Evolutionary conservation across 2,797 vertebrate species (phyloP).

Genomic region (Liasis olivaceus): DNA sequence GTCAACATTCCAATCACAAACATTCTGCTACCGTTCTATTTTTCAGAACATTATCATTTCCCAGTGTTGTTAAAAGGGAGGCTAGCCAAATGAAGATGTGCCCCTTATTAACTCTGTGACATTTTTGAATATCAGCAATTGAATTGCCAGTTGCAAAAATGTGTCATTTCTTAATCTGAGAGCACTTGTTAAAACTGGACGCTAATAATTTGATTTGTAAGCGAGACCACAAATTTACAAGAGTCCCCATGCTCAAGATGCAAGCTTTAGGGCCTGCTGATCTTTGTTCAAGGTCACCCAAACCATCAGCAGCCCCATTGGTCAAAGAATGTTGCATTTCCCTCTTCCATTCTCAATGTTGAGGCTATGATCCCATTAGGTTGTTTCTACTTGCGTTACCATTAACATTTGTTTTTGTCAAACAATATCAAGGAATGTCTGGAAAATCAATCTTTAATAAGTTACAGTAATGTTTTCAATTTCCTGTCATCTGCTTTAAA

Average conservation of each 20-base stretch:
- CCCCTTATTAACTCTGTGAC: background rate
- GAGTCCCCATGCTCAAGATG: no score
- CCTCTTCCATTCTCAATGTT: background rate
- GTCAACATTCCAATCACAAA: background rate
- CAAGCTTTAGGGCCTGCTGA: background rate
- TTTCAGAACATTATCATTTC: background rate
- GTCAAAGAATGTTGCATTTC: background rate
- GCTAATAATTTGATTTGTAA: background rate
- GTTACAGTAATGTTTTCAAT: constrained; percentile 70
- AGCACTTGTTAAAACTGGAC: background rate
- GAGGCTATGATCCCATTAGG: background rate
- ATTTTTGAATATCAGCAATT: background rate
- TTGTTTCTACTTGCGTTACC: constrained; percentile 50
- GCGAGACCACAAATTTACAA: background rate
- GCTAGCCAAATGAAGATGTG: background rate
- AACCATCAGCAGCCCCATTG: background rate
- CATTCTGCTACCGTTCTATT: background rate
- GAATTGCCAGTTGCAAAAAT: background rate
- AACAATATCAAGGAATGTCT: constrained; percentile 64
- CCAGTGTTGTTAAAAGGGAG: background rate
- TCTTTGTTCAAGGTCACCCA: background rate
- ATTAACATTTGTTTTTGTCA: constrained; percentile 65
- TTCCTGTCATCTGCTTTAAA: constrained; percentile 67
- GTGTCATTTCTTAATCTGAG: background rate
- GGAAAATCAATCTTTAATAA: constrained; percentile 73